These are phyloP conservation scores for Merluccius polli DNA, from an alignment of 2,797 vertebrate species.

Conservation along the genomic window DNA sequence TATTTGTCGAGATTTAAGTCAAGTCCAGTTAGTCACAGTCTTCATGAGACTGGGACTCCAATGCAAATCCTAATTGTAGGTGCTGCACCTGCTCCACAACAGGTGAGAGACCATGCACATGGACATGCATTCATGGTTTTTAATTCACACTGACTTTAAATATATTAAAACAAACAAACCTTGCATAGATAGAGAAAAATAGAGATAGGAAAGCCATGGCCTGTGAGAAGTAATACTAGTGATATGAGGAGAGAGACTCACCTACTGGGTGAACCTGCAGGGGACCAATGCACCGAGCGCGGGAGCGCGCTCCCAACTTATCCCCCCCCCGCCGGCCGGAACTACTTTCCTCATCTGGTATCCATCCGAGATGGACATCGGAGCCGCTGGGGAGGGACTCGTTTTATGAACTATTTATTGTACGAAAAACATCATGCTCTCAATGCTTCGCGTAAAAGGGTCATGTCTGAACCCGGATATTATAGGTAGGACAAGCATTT, in stretches of 20 bases:
- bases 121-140: neutral
- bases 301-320: constrained; percentile 38
- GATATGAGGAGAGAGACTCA: constrained; percentile 47
- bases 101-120: too few species aligned
- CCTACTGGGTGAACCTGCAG: constrained; percentile 63
- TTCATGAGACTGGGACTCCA: neutral
- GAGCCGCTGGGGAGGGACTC: neutral
- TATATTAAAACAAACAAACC: constrained; percentile 3
- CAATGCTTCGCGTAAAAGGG: neutral
- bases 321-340: constrained; percentile 50
- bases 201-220: neutral
- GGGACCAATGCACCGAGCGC: constrained; percentile 48
- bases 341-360: constrained; percentile 74
- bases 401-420: neutral
- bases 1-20: neutral
- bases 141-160: neutral
- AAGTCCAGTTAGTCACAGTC: neutral
- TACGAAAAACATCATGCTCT: neutral
- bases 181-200: neutral
- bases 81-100: neutral
- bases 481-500: neutral
- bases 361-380: constrained; percentile 35
- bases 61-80: neutral
- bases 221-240: neutral
- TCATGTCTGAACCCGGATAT: neutral